phyloP scores from a whole-genome alignment of 2,888 invertebrate species.

The Globia sparganii region DNA sequence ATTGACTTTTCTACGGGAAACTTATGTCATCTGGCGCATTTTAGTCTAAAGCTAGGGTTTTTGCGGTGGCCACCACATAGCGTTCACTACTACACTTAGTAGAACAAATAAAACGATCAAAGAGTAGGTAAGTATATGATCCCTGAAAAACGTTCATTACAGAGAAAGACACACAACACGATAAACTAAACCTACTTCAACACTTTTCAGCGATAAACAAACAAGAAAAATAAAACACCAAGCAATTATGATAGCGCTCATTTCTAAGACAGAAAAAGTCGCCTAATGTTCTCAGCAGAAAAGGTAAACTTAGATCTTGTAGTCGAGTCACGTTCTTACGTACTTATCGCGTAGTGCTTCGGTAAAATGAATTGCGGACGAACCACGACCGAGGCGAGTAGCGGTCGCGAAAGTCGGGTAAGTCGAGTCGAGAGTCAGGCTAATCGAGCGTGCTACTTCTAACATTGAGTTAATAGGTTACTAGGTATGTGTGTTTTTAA shows the following conservation, averaged over 20 bases:
- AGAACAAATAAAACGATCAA: not conserved
- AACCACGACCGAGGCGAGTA: conserved; percentile 57
- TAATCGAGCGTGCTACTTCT: conserved; percentile 56
- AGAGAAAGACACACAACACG: not conserved
- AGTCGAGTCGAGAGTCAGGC: conserved; percentile 14
- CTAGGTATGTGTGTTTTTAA: not conserved
- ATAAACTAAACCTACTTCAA: not conserved
- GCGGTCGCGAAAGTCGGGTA: conserved; percentile 40
- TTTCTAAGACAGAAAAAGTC: conserved; percentile 52
- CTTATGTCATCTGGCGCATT: not conserved
- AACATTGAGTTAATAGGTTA: conserved; percentile 17
- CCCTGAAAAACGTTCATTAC: not conserved
- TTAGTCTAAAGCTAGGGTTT: not conserved
- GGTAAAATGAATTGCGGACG: conserved; percentile 82
- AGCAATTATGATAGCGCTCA: conserved; percentile 51
- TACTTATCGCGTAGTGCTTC: conserved; percentile 82
- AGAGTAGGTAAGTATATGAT: too few relatives aligned
- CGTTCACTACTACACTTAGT: not conserved
- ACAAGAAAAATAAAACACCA: conserved; percentile 23
- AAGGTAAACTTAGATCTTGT: conserved; percentile 71
- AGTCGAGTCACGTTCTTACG: conserved; percentile 78
- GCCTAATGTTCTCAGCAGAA: conserved; percentile 56
- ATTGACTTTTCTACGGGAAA: not conserved
- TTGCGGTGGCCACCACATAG: not conserved
- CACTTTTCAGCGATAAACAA: conserved; percentile 10